Conservation (phyloP, 2,113 vertebrate genomes). For the Elachura formosa region DNA sequence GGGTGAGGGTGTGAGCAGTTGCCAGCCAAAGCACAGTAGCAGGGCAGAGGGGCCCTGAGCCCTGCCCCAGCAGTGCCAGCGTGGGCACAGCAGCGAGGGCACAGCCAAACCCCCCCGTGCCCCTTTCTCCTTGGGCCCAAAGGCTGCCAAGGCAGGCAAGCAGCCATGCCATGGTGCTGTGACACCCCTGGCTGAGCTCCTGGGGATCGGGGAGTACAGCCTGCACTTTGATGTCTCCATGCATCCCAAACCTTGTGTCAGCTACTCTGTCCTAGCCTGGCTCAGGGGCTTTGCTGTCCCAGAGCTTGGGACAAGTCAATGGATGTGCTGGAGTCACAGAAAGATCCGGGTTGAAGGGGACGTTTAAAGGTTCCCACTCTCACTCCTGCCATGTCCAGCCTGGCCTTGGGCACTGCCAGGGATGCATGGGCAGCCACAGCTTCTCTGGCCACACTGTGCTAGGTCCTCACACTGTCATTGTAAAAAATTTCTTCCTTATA, state of each 20-base stretch:
- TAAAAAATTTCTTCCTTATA: not conserved
- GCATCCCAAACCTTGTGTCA: fast-evolving
- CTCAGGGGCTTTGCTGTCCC: not conserved
- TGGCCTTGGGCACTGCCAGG: not conserved
- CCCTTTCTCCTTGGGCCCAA: too few relatives aligned
- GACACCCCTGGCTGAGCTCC: fast-evolving
- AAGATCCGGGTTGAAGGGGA: fast-evolving
- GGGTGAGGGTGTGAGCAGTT: not conserved
- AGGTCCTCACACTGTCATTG: fast-evolving
- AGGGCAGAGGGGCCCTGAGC: not conserved
- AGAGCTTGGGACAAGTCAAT: fast-evolving
- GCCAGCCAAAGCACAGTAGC: not conserved
- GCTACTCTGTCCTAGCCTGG: not conserved
- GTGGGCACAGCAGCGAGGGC: too few relatives aligned
- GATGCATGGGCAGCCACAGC: not conserved
- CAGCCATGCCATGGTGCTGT: not conserved
- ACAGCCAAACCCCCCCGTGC: not conserved
- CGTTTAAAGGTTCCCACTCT: not conserved
- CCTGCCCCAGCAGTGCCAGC: not conserved
- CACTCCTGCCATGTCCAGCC: fast-evolving
- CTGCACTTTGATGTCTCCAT: fast-evolving
- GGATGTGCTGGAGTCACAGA: not conserved
- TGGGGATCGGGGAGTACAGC: not conserved
- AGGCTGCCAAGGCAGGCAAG: not conserved
- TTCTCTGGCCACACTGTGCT: not conserved